phyloP scores from a whole-genome alignment of 2,797 vertebrate genomes.

The Pyrocephalus nanus region DNA sequence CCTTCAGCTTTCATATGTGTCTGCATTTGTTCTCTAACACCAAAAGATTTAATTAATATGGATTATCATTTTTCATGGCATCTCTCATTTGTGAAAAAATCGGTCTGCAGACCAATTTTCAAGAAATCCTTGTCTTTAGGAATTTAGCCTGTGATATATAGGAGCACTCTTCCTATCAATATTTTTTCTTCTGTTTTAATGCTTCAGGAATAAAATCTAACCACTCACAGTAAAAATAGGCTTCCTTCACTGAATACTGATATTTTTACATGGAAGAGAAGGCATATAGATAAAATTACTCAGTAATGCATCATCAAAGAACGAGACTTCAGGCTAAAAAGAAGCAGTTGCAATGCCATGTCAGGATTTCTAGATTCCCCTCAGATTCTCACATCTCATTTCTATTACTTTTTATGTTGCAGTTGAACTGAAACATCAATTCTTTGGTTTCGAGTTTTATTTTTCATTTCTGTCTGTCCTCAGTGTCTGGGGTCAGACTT shows the following conservation, averaged over 20 bases:
- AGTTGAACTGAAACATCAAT: not conserved
- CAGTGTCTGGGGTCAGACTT: not conserved
- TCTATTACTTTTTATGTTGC: not conserved
- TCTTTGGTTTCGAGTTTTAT: not conserved
- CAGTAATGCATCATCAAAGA: not conserved
- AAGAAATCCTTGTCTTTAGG: not conserved
- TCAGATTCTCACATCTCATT: not conserved
- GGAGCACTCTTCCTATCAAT: not conserved
- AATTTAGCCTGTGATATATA: not conserved
- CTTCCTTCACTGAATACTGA: not conserved
- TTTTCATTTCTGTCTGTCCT: not conserved
- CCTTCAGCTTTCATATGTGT: constrained; percentile 9
- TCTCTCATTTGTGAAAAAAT: constrained; percentile 1
- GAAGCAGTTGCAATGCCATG: not conserved
- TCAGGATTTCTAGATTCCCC: not conserved
- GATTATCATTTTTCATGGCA: not conserved
- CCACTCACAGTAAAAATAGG: not conserved
- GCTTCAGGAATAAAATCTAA: not conserved
- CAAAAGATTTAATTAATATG: constrained; percentile 34
- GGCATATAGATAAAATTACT: not conserved
- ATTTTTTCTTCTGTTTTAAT: not conserved
- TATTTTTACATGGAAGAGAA: not conserved
- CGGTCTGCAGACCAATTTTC: not conserved
- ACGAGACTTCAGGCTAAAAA: not conserved
- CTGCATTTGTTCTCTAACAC: constrained; percentile 7